phyloP scores from a whole-genome alignment of 1,140 invertebrate species.

The Tyrophagus putrescentiae region DNA sequence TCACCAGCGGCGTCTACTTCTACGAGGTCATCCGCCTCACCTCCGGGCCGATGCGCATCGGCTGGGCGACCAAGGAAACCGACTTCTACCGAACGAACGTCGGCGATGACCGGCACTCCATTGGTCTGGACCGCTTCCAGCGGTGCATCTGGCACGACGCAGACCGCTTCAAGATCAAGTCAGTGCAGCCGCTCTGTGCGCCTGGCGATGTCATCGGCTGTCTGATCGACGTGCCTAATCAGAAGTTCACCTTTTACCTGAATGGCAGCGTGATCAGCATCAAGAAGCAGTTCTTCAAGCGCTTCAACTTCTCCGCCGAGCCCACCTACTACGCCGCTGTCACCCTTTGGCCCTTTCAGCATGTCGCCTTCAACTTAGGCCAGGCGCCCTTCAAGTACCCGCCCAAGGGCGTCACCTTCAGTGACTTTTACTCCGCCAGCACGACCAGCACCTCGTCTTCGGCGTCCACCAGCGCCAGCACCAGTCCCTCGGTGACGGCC shows the following conservation, averaged over 20 bases:
- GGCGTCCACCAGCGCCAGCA: no score
- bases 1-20: slow-evolving; percentile 73
- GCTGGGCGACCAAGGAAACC: slow-evolving; percentile 82
- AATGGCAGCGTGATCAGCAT: slow-evolving; percentile 43
- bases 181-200: background rate
- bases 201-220: slow-evolving; percentile 61
- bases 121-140: slow-evolving; percentile 81
- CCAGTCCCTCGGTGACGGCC: no score
- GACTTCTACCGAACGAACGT: slow-evolving; percentile 88
- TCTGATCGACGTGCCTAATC: slow-evolving; percentile 54
- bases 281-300: background rate
- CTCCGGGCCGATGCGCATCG: slow-evolving; percentile 87
- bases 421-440: slow-evolving; percentile 61
- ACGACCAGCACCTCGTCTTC: no score
- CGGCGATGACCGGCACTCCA: slow-evolving; percentile 73
- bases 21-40: slow-evolving; percentile 76
- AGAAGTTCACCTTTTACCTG: slow-evolving; percentile 61
- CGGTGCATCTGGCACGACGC: slow-evolving; percentile 77
- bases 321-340: slow-evolving; percentile 75
- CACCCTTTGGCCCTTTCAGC: slow-evolving; percentile 89
- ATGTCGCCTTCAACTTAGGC: slow-evolving; percentile 86
- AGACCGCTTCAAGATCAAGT: slow-evolving; percentile 40
- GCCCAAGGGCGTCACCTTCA: slow-evolving; percentile 47
- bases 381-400: slow-evolving; percentile 59
- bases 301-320: background rate